These are phyloP conservation scores for Oryctolagus cuniculus DNA, from an alignment of 2,113 vertebrate species.

Conservation along the genomic window DNA sequence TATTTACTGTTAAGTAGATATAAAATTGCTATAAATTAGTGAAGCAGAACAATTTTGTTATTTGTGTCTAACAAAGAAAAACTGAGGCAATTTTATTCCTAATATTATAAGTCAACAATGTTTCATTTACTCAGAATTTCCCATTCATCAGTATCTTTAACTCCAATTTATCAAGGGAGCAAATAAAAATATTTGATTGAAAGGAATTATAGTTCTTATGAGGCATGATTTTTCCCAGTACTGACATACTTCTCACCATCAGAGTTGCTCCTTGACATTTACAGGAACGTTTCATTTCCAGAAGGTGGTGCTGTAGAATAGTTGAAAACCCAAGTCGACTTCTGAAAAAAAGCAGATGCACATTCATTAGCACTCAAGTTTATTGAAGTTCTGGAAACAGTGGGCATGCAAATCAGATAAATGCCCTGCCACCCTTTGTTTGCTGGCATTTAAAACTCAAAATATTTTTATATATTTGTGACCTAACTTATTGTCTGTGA, in stretches of 20 bases:
- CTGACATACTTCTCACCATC: background rate
- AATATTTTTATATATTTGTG: background rate
- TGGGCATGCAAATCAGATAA: background rate
- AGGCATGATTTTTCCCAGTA: background rate
- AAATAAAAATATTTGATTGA: background rate
- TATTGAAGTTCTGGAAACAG: slow-evolving; percentile 53
- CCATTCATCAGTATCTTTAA: background rate
- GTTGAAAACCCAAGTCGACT: background rate
- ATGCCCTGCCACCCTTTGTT: background rate
- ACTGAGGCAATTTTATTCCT: slow-evolving; percentile 10
- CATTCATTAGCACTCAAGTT: background rate
- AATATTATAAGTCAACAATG: background rate
- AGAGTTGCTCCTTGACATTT: background rate
- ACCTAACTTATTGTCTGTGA: background rate
- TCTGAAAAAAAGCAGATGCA: background rate
- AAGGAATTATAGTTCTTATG: background rate
- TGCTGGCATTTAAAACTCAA: slow-evolving; percentile 43
- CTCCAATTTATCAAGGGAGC: background rate
- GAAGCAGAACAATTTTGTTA: background rate
- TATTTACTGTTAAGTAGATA: background rate
- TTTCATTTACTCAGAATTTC: background rate
- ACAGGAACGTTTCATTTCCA: slow-evolving; percentile 63
- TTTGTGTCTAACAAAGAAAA: background rate
- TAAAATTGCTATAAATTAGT: background rate
- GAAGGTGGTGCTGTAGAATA: slow-evolving; percentile 87